Evolutionary conservation across 2,888 invertebrate genomes (phyloP), one percentile per base, ranked within the genome.

Genomic region (Pimpla rufipes): DNA sequence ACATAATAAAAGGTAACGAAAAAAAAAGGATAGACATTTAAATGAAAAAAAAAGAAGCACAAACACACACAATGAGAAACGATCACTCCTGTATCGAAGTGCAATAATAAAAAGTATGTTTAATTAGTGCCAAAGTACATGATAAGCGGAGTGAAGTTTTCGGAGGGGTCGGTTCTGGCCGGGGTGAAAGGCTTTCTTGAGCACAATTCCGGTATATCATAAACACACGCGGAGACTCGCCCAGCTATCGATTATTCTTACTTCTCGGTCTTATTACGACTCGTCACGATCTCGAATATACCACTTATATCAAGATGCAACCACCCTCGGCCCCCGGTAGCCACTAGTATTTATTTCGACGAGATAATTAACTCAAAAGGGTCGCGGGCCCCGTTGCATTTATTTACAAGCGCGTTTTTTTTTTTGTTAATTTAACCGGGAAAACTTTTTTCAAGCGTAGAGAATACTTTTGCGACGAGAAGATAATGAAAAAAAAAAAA

Each of bases 71-170:
- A 77, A 83, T 73, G 68, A 82, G 73, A 86, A 75, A 84, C 84
- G 82, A 87, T 89, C 89, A 88, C 87, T 90, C 88, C 88, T 90
- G 90, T 90, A 91, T 91, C 87, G 89, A 91, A 91, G 91, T 91
- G 91, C 91, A 91, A 91, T 91, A 91, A 91, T 90, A 90, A 91
- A 88, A 90, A 71, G 79, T 90, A 88, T 90, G 90, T 90, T 90
- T 89, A 88, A 91, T 91, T 90, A 90, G 91, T 91, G 91, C 91
- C 91, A 91, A 91, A 91, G 91, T 87, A 85, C 78, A 82, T 83
- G 74, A 81, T 80, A 87, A 83, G 84, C 68, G 78, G 74, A 80
- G 77, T 73, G 47, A 78, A 80, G 62, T 70, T 55, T 73, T 64
- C 35, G 59, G 21, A 42, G 29, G 40, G 57, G 67, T 73, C 57